phyloP scores from a whole-genome alignment of 1,140 invertebrate genomes.

The Rhyzopertha dominica region DNA sequence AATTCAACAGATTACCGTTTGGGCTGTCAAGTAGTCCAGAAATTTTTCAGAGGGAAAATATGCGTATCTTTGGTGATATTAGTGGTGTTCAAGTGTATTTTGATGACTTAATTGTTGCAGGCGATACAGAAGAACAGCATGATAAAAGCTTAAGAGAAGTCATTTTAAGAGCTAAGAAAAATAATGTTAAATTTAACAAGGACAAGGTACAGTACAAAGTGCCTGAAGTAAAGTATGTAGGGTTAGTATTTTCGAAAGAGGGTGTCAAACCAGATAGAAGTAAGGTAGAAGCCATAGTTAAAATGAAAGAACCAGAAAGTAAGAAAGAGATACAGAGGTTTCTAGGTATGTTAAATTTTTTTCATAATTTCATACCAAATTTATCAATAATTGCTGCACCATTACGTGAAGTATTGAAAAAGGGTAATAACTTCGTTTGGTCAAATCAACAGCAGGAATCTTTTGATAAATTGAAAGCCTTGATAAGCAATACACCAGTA shows the following conservation, averaged over 20 bases:
- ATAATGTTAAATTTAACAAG: constrained; percentile 38
- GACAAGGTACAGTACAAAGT: constrained; percentile 28
- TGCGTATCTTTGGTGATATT: constrained; percentile 36
- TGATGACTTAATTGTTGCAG: constrained; percentile 39
- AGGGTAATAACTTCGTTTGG: constrained; percentile 39
- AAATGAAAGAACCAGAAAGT: constrained; percentile 31
- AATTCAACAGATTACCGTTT: constrained; percentile 36
- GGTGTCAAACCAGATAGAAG: constrained; percentile 20
- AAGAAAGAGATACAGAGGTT: constrained; percentile 38
- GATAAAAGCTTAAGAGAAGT: constrained; percentile 25
- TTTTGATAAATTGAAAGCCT: constrained; percentile 25
- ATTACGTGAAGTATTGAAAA: constrained; percentile 26
- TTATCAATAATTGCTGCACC: too few species aligned
- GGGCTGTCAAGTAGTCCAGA: constrained; percentile 38
- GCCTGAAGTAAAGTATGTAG: constrained; percentile 36
- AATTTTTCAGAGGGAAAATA: constrained; percentile 37
- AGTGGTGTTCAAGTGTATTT: constrained; percentile 30
- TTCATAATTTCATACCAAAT: constrained; percentile 29
- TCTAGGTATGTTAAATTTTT: constrained; percentile 34
- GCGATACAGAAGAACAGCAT: constrained; percentile 25
- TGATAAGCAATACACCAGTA: constrained; percentile 20
- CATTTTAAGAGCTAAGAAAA: constrained; percentile 19
- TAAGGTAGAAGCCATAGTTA: constrained; percentile 23
- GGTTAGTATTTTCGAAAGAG: constrained; percentile 26
- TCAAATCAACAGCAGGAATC: constrained; percentile 15